Evolutionary conservation across 1,140 invertebrate species (phyloP).

Genomic region (Diabrotica undecimpunctata): DNA sequence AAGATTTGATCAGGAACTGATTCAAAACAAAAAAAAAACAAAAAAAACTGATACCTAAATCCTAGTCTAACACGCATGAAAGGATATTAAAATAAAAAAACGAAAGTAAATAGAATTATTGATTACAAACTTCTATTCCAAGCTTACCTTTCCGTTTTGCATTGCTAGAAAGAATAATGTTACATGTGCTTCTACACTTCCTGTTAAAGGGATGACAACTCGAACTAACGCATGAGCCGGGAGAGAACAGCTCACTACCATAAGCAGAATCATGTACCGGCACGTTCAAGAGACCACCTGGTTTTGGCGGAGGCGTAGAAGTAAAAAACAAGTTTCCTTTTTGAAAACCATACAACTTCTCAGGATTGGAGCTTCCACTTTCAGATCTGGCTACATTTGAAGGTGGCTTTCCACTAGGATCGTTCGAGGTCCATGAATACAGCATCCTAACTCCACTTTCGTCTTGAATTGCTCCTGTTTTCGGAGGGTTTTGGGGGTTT

Average conservation of each 20-base stretch:
- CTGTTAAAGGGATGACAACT: constrained; percentile 45
- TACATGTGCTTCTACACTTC: constrained; percentile 65
- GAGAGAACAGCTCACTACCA: constrained; percentile 49
- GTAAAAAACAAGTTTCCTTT: constrained; percentile 56
- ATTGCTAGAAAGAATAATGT: constrained; percentile 57
- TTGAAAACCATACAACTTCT: constrained; percentile 46
- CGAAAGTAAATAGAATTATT: too few species aligned
- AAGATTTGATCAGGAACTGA: too few species aligned
- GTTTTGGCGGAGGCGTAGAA: constrained; percentile 47
- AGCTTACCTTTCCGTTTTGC: background rate
- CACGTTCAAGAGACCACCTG: background rate
- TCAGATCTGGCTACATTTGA: constrained; percentile 15
- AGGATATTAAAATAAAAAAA: too few species aligned
- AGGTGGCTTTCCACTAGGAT: constrained; percentile 17
- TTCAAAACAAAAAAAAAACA: too few species aligned
- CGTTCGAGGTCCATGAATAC: constrained; percentile 49
- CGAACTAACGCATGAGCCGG: constrained; percentile 43
- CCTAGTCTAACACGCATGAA: too few species aligned
- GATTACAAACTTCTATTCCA: background rate
- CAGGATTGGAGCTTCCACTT: constrained; percentile 16
- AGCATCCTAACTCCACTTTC: constrained; percentile 52
- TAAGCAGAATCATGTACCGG: constrained; percentile 47
- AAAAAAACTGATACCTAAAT: too few species aligned
- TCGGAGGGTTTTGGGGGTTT: constrained; percentile 33
- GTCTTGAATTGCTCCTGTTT: constrained; percentile 40